A percentile compares a stretch with the other conserved stretches of the same genome.
phyloP scores from a whole-genome alignment of 2,113 vertebrate genomes.

The Prionailurus viverrinus region DNA sequence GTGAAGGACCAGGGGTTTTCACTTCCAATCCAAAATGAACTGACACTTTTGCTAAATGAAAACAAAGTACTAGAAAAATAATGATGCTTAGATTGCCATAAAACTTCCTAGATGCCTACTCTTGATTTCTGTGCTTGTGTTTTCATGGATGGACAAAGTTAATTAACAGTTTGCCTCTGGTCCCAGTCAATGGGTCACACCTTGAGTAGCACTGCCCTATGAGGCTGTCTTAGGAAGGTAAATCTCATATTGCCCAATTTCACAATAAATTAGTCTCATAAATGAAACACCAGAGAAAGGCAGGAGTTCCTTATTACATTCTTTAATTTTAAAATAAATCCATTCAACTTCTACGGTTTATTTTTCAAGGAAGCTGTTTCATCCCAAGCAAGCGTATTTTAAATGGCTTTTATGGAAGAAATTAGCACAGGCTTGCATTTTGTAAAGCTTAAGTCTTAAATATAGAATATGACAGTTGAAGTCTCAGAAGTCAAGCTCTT shows the following conservation, averaged over 20 bases:
- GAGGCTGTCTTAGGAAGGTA: not conserved
- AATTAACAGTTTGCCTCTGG: not conserved
- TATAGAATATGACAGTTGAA: not conserved
- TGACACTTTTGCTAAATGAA: slow-evolving; percentile 33
- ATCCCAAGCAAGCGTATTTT: not conserved
- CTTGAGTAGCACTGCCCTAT: not conserved
- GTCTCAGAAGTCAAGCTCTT: slow-evolving; percentile 23
- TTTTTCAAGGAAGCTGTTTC: not conserved
- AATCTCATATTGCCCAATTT: not conserved
- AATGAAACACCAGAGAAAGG: not conserved
- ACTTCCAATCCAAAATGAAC: not conserved
- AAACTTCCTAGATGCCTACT: not conserved
- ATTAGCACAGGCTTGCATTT: slow-evolving; percentile 23
- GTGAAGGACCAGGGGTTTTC: not conserved
- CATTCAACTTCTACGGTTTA: not conserved
- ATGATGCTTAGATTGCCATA: not conserved
- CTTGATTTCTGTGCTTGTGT: not conserved
- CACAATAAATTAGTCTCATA: not conserved
- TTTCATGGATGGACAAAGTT: not conserved
- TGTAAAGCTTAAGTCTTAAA: slow-evolving; percentile 9
- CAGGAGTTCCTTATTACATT: not conserved
- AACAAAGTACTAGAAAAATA: slow-evolving; percentile 41
- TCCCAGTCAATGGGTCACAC: not conserved
- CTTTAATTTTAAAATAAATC: not conserved
- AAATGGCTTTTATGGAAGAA: slow-evolving; percentile 35